Conservation (phyloP, 2,113 vertebrate genomes). For the Chitala chitala region DNA sequence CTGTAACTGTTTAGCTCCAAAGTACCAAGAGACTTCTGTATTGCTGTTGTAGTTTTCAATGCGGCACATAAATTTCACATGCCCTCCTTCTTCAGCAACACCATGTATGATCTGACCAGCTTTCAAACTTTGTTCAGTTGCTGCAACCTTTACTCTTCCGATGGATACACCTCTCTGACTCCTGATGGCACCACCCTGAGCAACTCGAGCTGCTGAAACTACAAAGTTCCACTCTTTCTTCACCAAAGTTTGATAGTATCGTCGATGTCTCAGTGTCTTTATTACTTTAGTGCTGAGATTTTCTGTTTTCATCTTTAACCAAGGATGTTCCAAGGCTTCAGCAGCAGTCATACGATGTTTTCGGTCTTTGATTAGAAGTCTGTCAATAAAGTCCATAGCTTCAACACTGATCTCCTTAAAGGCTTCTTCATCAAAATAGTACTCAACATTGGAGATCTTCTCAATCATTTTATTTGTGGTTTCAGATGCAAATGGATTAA, state of each 20-base stretch:
- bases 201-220: constrained; percentile 82
- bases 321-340: constrained; percentile 85
- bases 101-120: constrained; percentile 85
- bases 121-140: constrained; percentile 79
- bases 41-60: constrained; percentile 84
- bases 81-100: constrained; percentile 81
- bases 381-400: constrained; percentile 94
- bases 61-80: constrained; percentile 80
- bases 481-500: constrained; percentile 94
- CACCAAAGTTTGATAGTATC: constrained; percentile 86
- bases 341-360: constrained; percentile 91
- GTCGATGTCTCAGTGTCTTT: constrained; percentile 87
- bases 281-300: constrained; percentile 82
- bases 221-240: constrained; percentile 86
- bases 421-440: constrained; percentile 87
- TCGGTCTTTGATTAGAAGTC: constrained; percentile 84
- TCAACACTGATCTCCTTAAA: constrained; percentile 86
- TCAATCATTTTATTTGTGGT: constrained; percentile 88
- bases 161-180: constrained; percentile 82
- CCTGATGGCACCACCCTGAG: constrained; percentile 83
- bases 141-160: constrained; percentile 89
- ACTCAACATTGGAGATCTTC: constrained; percentile 88
- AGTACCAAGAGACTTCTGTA: constrained; percentile 91
- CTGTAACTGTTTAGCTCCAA: constrained; percentile 83
- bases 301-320: constrained; percentile 89